phyloP scores from a whole-genome alignment of 2,888 invertebrate species.

The Gymnosoma rotundatum region DNA sequence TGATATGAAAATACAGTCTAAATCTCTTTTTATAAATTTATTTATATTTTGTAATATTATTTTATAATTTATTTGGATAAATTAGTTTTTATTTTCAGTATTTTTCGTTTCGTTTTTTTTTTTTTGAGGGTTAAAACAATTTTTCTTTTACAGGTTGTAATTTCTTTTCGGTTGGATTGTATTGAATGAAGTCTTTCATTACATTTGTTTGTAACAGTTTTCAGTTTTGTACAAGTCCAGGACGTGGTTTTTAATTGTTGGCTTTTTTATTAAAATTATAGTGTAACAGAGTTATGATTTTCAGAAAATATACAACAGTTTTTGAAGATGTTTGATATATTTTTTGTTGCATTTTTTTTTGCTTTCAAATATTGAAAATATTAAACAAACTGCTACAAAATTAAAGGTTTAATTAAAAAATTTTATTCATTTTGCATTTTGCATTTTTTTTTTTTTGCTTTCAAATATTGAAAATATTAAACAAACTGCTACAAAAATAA shows the following conservation, averaged over 20 bases:
- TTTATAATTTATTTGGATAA: no score
- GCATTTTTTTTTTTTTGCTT: not conserved
- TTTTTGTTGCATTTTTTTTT: not conserved
- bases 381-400: no score
- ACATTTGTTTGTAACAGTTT: slow-evolving; percentile 43
- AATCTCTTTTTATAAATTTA: no score
- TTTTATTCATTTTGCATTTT: not conserved
- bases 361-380: no score
- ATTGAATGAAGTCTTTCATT: slow-evolving; percentile 58
- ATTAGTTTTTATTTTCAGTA: no score
- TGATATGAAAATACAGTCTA: no score
- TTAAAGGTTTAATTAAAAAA: no score
- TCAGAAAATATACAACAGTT: slow-evolving; percentile 34
- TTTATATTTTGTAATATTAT: no score
- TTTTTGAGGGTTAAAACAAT: slow-evolving; percentile 44
- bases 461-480: no score
- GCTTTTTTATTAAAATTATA: slow-evolving; percentile 45
- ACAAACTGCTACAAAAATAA: no score
- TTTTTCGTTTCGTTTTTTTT: not conserved
- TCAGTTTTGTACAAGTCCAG: slow-evolving; percentile 51
- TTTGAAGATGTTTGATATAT: not conserved
- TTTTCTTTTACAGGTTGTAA: slow-evolving; percentile 51
- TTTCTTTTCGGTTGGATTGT: slow-evolving; percentile 54
- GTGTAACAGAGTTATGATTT: slow-evolving; percentile 31
- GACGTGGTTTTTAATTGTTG: slow-evolving; percentile 49